Conservation (phyloP, 2,888 invertebrate genomes). For the Belgica antarctica region DNA sequence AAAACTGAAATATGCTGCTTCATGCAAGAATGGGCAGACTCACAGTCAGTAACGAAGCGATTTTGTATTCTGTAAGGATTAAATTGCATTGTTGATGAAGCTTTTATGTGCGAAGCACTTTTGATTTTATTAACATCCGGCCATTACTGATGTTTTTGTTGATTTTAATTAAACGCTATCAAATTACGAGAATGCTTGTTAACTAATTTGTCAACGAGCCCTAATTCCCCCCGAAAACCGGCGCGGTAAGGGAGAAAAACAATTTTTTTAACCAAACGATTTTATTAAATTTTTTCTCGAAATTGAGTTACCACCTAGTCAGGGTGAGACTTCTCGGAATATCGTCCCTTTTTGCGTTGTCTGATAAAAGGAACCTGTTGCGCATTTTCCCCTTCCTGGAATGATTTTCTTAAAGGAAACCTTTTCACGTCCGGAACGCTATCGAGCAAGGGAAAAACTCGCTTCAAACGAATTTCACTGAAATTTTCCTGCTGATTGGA, state of each 20-base stretch:
- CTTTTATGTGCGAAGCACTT: no score
- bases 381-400: constrained; percentile 1
- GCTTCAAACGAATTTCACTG: no score
- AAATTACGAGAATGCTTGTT: not conserved
- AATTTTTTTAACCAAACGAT: not conserved
- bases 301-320: not conserved
- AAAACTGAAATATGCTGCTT: no score
- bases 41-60: no score
- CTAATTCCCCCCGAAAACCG: not conserved
- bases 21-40: no score
- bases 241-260: not conserved
- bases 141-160: not conserved
- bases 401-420: not conserved
- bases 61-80: no score
- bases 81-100: not conserved
- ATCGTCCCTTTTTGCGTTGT: not conserved
- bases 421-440: constrained; percentile 7
- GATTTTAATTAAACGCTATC: not conserved
- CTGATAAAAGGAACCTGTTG: constrained; percentile 28
- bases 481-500: no score
- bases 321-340: constrained; percentile 3
- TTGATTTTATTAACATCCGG: not conserved
- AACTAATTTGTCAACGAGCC: not conserved
- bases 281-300: not conserved
- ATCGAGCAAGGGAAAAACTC: no score